Conservation (phyloP, 1,140 invertebrate species). For the Drosophila bocki region DNA sequence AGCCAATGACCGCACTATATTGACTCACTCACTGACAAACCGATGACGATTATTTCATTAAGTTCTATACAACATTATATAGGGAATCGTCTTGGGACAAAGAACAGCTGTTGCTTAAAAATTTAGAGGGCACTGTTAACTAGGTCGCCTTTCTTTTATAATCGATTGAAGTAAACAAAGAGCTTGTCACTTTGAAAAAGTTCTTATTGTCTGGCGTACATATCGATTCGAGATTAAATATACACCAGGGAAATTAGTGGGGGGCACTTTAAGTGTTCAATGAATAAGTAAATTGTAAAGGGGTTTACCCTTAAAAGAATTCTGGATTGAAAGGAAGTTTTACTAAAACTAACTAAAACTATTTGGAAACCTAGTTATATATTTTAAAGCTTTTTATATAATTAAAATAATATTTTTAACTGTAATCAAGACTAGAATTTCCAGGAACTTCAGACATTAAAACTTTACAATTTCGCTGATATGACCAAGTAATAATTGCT, state of each 20-base stretch:
- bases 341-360: too few relatives aligned
- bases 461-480: too few relatives aligned
- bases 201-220: not conserved
- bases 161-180: constrained; percentile 49
- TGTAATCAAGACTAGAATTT: too few relatives aligned
- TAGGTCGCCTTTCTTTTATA: constrained; percentile 35
- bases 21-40: constrained; percentile 36
- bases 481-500: too few relatives aligned
- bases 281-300: not conserved
- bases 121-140: constrained; percentile 13
- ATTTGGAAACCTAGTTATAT: too few relatives aligned
- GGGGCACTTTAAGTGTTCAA: not conserved
- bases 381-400: too few relatives aligned
- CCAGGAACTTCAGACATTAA: too few relatives aligned
- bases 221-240: constrained; percentile 20
- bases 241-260: not conserved
- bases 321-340: not conserved
- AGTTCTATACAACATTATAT: constrained; percentile 9
- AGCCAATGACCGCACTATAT: constrained; percentile 42
- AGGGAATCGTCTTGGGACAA: constrained; percentile 28
- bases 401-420: too few relatives aligned
- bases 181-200: constrained; percentile 22
- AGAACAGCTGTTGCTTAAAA: constrained; percentile 37
- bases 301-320: not conserved
- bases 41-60: constrained; percentile 27